phyloP scores from a whole-genome alignment of 2,888 invertebrate species.

The Smittia sp. region DNA sequence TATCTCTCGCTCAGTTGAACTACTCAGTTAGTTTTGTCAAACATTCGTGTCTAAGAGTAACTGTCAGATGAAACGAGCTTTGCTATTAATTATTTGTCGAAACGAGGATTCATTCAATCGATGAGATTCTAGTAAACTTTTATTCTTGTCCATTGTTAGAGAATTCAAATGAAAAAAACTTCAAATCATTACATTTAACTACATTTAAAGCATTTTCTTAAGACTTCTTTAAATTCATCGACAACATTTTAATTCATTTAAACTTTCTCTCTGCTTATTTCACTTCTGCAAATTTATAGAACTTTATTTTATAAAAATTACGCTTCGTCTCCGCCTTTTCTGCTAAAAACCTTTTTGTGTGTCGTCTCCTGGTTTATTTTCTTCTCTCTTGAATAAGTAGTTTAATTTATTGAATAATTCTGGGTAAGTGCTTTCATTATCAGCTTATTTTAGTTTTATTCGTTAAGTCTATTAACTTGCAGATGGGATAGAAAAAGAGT shows the following conservation, averaged over 20 bases:
- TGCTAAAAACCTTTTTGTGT: background rate
- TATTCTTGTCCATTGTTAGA: conserved; percentile 3
- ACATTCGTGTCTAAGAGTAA: background rate
- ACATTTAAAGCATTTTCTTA: conserved; percentile 39
- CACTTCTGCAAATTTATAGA: conserved; percentile 8
- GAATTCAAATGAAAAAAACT: conserved; percentile 19
- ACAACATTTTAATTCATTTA: conserved; percentile 32
- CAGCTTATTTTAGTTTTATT: background rate
- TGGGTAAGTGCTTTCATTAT: background rate
- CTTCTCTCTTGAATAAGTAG: background rate
- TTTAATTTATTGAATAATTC: conserved; percentile 16
- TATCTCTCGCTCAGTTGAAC: too few relatives aligned
- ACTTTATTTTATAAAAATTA: conserved; percentile 40
- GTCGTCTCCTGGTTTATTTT: background rate
- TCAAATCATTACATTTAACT: conserved; percentile 39
- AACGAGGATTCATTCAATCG: background rate
- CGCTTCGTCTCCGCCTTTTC: conserved; percentile 15
- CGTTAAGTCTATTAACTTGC: background rate
- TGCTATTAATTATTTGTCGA: background rate
- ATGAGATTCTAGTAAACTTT: background rate
- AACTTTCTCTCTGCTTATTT: background rate
- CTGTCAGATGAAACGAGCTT: background rate
- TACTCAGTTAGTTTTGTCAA: too few relatives aligned
- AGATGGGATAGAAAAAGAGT: background rate
- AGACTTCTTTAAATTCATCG: conserved; percentile 18